Conservation (phyloP, 2,888 invertebrate genomes). For the Lepidochrysops patricia region DNA sequence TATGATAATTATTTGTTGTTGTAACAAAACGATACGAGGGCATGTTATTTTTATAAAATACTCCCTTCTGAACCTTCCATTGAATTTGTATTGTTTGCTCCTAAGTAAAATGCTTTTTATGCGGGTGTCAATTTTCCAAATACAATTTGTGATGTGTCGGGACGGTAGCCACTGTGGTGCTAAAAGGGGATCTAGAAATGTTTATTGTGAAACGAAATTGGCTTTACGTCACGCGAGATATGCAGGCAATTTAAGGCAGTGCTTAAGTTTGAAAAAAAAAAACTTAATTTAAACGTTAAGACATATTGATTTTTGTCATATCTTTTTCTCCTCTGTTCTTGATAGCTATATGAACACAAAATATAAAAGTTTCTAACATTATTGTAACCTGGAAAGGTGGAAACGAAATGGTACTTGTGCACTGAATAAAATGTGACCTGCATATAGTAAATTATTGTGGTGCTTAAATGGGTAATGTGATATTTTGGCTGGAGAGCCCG, state of each 20-base stretch:
- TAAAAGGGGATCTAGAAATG: constrained; percentile 20
- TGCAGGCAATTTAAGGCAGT: not conserved
- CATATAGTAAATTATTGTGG: constrained; percentile 28
- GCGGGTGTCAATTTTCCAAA: constrained; percentile 12
- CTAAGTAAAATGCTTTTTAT: constrained; percentile 2
- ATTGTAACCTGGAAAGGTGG: no score
- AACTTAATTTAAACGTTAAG: no score
- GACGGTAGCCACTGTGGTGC: constrained; percentile 20
- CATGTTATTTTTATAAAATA: constrained; percentile 7
- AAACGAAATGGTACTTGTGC: no score
- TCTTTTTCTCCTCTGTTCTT: no score
- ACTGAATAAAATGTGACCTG: not conserved
- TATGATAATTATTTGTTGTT: not conserved
- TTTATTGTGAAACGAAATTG: constrained; percentile 6
- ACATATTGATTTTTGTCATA: no score
- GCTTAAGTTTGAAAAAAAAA: no score
- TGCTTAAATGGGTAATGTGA: constrained; percentile 51
- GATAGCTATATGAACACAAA: no score
- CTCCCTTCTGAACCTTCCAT: constrained; percentile 1
- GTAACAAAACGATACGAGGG: not conserved
- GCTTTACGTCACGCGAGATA: not conserved
- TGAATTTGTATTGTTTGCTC: not conserved
- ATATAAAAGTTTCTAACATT: no score
- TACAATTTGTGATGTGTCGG: not conserved
- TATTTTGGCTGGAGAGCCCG: constrained; percentile 29